phyloP scores from a whole-genome alignment of 2,797 vertebrate genomes.

The Cryptoblepharus egeriae region DNA sequence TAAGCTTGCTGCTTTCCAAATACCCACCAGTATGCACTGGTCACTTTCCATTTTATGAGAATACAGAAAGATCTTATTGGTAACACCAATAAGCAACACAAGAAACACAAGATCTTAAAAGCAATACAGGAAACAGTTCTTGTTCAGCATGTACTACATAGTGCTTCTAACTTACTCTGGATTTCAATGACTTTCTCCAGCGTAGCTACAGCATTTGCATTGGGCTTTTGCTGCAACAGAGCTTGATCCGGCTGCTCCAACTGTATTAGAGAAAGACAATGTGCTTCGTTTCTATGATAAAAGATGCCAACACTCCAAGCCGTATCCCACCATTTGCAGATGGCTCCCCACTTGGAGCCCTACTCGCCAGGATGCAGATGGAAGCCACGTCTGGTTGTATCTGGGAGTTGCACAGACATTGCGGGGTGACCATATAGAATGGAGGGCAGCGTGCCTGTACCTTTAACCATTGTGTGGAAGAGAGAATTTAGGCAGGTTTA shows the following conservation, averaged over 20 bases:
- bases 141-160: no score
- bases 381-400: no score
- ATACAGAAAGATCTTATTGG: not conserved
- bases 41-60: not conserved
- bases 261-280: slow-evolving; percentile 67
- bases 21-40: not conserved
- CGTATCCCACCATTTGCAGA: not conserved
- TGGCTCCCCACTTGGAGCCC: no score
- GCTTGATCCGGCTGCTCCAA: slow-evolving; percentile 86
- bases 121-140: not conserved
- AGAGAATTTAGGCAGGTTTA: no score
- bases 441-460: no score
- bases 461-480: no score
- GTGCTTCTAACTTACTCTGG: slow-evolving; percentile 84
- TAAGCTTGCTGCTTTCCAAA: not conserved
- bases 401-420: no score
- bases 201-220: slow-evolving; percentile 87
- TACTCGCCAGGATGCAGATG: no score
- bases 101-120: not conserved
- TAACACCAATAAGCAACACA: not conserved
- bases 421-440: no score
- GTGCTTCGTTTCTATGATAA: not conserved
- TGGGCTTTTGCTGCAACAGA: slow-evolving; percentile 88
- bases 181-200: slow-evolving; percentile 95
- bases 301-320: not conserved